Evolutionary conservation across 2,888 invertebrate genomes (phyloP).

Genomic region (Pogonocherus hispidulus): DNA sequence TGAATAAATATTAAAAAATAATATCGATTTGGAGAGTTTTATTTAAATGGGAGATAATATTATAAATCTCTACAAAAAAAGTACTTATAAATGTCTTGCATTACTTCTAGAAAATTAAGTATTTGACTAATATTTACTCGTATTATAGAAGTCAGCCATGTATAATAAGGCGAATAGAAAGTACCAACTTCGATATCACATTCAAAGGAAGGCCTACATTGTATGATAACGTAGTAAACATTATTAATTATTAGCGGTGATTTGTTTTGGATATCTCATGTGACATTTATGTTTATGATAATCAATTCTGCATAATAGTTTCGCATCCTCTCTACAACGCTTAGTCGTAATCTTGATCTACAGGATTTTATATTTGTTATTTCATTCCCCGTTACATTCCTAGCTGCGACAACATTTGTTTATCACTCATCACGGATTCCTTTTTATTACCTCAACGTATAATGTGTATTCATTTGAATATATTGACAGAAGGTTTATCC

Average conservation of each 20-base stretch:
- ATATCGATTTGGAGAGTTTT: too few relatives aligned
- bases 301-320: conserved; percentile 2
- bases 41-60: too few relatives aligned
- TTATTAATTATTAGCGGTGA: conserved; percentile 4
- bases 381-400: conserved; percentile 3
- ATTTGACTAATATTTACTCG: too few relatives aligned
- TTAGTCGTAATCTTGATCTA: neutral
- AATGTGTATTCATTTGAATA: neutral
- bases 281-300: conserved; percentile 4
- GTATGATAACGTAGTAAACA: conserved; percentile 2
- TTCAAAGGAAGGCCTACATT: neutral
- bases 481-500: neutral
- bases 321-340: conserved; percentile 1
- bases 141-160: too few relatives aligned
- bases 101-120: too few relatives aligned
- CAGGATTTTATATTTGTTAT: conserved; percentile 3
- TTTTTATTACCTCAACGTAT: neutral
- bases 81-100: too few relatives aligned
- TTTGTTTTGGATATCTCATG: neutral
- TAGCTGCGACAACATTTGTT: conserved; percentile 4
- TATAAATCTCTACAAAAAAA: too few relatives aligned
- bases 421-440: conserved; percentile 6
- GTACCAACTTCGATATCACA: neutral
- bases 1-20: too few relatives aligned
- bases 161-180: too few relatives aligned